Conservation (phyloP, 2,113 vertebrate species). For the Castor canadensis region DNA sequence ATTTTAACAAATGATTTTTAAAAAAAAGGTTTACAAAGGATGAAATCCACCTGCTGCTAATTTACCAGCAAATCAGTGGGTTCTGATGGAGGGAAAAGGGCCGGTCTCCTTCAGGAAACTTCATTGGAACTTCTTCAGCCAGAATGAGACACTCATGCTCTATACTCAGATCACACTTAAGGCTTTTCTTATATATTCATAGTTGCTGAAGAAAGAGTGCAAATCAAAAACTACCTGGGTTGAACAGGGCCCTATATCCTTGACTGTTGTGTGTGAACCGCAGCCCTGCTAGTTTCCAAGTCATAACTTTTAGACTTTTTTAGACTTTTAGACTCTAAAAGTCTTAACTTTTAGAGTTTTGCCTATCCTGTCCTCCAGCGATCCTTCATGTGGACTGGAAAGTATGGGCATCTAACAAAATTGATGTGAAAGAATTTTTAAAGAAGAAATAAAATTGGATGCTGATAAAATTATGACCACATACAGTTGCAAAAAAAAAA, state of each 20-base stretch:
- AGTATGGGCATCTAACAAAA: constrained; percentile 18
- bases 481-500: background rate
- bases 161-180: background rate
- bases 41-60: background rate
- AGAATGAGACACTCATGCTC: background rate
- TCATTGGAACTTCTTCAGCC: background rate
- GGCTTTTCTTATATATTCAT: background rate
- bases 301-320: no score
- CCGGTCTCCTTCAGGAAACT: background rate
- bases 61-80: background rate
- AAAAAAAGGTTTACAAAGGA: background rate
- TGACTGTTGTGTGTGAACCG: background rate
- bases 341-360: background rate
- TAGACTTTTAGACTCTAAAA: background rate
- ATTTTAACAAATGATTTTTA: background rate
- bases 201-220: background rate
- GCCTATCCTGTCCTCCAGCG: background rate
- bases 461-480: background rate
- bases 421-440: background rate
- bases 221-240: background rate
- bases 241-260: background rate
- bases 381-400: background rate
- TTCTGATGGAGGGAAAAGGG: background rate
- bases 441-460: background rate
- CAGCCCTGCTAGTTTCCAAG: constrained; percentile 1